Conservation (phyloP, 30 jellyfish, hydroid and myxozoan genomes). For the Rhopilema esculentum region DNA sequence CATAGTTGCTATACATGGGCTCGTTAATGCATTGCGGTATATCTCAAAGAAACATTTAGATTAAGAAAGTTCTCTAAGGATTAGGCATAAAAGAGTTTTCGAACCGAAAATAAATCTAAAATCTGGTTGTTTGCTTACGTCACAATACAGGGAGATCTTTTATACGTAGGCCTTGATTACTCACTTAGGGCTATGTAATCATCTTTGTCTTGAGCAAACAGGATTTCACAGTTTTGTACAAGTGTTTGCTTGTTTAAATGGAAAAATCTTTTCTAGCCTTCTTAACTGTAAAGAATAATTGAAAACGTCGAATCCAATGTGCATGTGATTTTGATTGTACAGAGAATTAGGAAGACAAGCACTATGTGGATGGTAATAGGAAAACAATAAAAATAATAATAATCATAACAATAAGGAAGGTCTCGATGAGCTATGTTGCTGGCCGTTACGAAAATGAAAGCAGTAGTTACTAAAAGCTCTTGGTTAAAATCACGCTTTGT, state of each 20-base stretch:
- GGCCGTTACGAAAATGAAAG: too few relatives aligned
- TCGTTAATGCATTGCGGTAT: constrained; percentile 22
- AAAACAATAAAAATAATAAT: background rate
- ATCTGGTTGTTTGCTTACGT: constrained; percentile 6
- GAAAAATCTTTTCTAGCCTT: background rate
- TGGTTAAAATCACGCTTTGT: too few relatives aligned
- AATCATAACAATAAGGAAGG: background rate
- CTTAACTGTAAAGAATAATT: background rate
- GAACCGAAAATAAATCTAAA: background rate
- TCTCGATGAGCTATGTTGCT: too few relatives aligned
- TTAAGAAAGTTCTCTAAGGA: background rate
- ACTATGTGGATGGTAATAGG: background rate
- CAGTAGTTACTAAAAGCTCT: too few relatives aligned
- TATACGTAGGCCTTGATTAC: background rate
- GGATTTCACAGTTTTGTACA: background rate
- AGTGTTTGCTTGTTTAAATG: background rate
- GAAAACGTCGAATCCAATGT: background rate
- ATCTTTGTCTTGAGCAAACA: background rate
- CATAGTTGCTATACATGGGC: background rate
- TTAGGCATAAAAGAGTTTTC: background rate
- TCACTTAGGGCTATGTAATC: background rate
- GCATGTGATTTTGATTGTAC: background rate
- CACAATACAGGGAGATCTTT: constrained; percentile 1
- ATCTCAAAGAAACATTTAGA: constrained; percentile 7
- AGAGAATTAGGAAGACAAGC: background rate